Conservation (phyloP, 2,888 invertebrate genomes). For the Drosophila colorata region DNA sequence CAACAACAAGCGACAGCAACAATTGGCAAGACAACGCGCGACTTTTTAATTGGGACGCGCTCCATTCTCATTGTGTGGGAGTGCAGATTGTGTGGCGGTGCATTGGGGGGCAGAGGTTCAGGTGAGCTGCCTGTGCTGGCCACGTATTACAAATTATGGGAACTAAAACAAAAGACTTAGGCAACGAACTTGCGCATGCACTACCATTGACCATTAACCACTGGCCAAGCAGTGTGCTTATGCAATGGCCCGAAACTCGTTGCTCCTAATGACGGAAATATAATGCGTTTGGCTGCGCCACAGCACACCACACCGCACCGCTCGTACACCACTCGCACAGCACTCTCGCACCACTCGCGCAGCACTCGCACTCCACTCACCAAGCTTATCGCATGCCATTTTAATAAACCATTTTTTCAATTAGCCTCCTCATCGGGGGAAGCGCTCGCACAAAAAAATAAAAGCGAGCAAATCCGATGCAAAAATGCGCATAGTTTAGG, state of each 20-base stretch:
- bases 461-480: conserved; percentile 49
- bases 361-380: conserved; percentile 3
- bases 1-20: conserved; percentile 37
- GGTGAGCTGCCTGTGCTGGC: conserved; percentile 9
- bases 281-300: conserved; percentile 56
- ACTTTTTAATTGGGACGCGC: conserved; percentile 69
- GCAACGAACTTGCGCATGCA: conserved; percentile 53
- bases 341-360: background rate
- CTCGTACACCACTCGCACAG: background rate
- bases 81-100: conserved; percentile 22
- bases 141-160: conserved; percentile 58
- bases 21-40: conserved; percentile 46
- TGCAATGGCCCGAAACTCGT: conserved; percentile 66
- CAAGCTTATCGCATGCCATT: conserved; percentile 61
- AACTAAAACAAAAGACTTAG: conserved; percentile 66
- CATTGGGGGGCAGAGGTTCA: background rate
- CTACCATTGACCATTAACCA: conserved; percentile 24
- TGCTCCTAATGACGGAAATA: conserved; percentile 76
- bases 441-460: conserved; percentile 22
- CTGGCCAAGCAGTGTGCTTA: conserved; percentile 35
- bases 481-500: conserved; percentile 62
- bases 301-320: conserved; percentile 2
- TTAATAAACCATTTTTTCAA: conserved; percentile 78
- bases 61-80: conserved; percentile 37
- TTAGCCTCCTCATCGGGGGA: conserved; percentile 51